Percentiles rank a stretch among this genome's conserved stretches.
Evolutionary conservation across 2,888 invertebrate genomes (phyloP).

Genomic region (Andrena trimmerana): DNA sequence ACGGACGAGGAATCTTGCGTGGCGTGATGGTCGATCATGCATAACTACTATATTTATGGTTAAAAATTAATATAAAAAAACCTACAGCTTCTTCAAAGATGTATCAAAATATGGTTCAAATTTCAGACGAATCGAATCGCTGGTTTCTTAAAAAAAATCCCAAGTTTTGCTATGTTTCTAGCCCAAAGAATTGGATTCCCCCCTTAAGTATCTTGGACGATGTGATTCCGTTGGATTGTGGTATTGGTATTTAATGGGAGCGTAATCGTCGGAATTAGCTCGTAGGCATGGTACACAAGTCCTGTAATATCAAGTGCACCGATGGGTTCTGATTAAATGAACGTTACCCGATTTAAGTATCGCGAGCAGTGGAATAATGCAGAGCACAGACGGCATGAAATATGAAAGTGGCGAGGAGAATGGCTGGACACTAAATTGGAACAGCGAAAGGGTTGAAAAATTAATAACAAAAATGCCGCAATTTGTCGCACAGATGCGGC

Average conservation of each 20-base stretch:
- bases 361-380: constrained; percentile 20
- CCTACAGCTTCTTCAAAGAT: too few species aligned
- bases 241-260: too few species aligned
- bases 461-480: constrained; percentile 59
- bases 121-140: too few species aligned
- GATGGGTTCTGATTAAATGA: background rate
- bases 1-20: too few species aligned
- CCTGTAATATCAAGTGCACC: background rate
- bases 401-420: constrained; percentile 18
- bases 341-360: constrained; percentile 7
- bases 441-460: constrained; percentile 45
- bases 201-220: background rate
- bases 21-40: too few species aligned
- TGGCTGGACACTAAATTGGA: constrained; percentile 39
- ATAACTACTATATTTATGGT: too few species aligned
- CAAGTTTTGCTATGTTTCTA: too few species aligned
- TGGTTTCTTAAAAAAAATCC: too few species aligned
- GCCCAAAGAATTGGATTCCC: too few species aligned
- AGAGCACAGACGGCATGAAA: constrained; percentile 26
- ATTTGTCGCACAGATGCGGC: constrained; percentile 48
- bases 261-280: background rate
- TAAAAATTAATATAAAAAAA: too few species aligned
- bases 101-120: too few species aligned
- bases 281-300: background rate
- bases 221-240: background rate